phyloP scores from a whole-genome alignment of 2,888 invertebrate genomes.

The Xestia ashworthii region DNA sequence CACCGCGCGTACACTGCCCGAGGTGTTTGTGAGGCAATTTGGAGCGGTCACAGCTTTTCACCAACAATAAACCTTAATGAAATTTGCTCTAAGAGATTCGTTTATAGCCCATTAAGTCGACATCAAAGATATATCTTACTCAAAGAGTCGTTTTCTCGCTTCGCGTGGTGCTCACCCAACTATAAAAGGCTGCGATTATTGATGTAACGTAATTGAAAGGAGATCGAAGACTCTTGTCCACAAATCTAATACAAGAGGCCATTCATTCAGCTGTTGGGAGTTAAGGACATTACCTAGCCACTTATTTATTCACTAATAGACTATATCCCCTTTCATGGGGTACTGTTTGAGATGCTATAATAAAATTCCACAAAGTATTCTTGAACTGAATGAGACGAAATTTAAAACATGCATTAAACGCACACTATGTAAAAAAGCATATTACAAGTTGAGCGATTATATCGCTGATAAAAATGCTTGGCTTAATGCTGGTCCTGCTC shows the following conservation, averaged over 20 bases:
- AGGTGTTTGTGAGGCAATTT: constrained; percentile 65
- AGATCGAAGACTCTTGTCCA: constrained; percentile 34
- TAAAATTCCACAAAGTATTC: too few relatives aligned
- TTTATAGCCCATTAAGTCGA: constrained; percentile 78
- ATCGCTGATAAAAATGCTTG: too few relatives aligned
- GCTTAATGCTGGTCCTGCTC: too few relatives aligned
- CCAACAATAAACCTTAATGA: constrained; percentile 76
- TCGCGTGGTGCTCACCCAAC: constrained; percentile 41
- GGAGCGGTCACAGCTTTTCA: constrained; percentile 61
- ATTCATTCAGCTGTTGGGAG: constrained; percentile 7
- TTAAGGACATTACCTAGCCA: constrained; percentile 18
- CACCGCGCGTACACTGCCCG: not conserved
- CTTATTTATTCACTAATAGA: constrained; percentile 34
- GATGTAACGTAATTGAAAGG: constrained; percentile 53
- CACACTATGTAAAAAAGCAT: too few relatives aligned
- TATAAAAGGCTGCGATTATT: constrained; percentile 58
- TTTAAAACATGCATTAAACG: too few relatives aligned
- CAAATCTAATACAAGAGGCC: constrained; percentile 18
- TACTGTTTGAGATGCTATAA: too few relatives aligned
- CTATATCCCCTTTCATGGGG: too few relatives aligned
- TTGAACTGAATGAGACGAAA: too few relatives aligned
- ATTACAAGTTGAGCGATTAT: too few relatives aligned
- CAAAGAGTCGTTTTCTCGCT: constrained; percentile 55
- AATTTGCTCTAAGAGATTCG: constrained; percentile 76
- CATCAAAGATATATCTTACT: constrained; percentile 66